phyloP scores from a whole-genome alignment of 2,888 invertebrate genomes.

The Parnassius apollo region DNA sequence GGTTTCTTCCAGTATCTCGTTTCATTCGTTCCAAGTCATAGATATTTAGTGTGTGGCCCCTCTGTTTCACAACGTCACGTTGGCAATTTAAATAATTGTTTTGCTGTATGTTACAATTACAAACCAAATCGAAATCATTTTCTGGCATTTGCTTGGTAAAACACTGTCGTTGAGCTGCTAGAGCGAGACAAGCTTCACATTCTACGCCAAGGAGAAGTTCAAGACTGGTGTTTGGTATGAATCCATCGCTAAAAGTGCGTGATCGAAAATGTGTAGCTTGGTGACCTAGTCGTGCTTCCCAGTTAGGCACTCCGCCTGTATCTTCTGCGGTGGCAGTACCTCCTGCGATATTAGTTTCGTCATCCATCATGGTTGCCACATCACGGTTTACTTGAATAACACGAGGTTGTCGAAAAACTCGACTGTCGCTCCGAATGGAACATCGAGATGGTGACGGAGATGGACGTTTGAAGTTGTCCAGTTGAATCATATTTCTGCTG shows the following conservation, averaged over 20 bases:
- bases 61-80: conserved; percentile 56
- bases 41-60: conserved; percentile 70
- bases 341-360: conserved; percentile 46
- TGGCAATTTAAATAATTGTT: conserved; percentile 69
- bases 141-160: conserved; percentile 65
- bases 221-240: conserved; percentile 74
- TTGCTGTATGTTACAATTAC: conserved; percentile 73
- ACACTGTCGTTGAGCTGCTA: conserved; percentile 68
- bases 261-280: conserved; percentile 69
- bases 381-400: conserved; percentile 77
- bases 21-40: conserved; percentile 73
- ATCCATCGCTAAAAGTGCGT: conserved; percentile 76
- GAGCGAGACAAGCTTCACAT: conserved; percentile 74
- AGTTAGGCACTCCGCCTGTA: conserved; percentile 45
- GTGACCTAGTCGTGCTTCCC: conserved; percentile 53
- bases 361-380: conserved; percentile 76
- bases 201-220: conserved; percentile 76
- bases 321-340: conserved; percentile 33
- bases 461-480: conserved; percentile 69
- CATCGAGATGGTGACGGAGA: conserved; percentile 75
- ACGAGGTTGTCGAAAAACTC: conserved; percentile 69
- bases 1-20: conserved; percentile 61
- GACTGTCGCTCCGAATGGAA: conserved; percentile 70
- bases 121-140: conserved; percentile 70
- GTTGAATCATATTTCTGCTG: conserved; percentile 65